Base-by-base conservation (phyloP, 2,888 invertebrate species). In the Salticus scenicus region DNA sequence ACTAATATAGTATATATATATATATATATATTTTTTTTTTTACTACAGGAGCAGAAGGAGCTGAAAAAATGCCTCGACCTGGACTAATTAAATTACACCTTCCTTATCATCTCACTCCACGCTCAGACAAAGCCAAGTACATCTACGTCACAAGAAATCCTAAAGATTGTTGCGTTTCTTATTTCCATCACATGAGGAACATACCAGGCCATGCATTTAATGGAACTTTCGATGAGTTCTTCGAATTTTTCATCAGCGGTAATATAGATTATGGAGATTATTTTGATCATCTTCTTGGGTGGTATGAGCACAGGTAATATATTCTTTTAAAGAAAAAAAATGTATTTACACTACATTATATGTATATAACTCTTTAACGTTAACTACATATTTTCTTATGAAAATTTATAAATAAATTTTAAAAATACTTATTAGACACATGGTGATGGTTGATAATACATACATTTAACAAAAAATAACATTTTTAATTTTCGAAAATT, bases 61-160 rank as follows among this genome's bases (percentile, higher is more conserved):
- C 78, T 0, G 80, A 73, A 17, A 51, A 31, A 12, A 76, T 85
- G 80, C 67, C 66, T 0, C 41, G 79, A 2, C 89, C 89, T 0
- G 33, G 79, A 1, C 57, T 84, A 0, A 66, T 89, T 51, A 88
- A 88, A 77, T 89, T 89, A 0, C 91, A 91, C 78, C 88, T 91
- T 0, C 90, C 90, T 0, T 87, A 79, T 69, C 69, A 81, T 27
- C 66, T 87, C 27, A 27, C 84, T 28, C 89, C 89, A 0, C 72
- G 84, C 28, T 82, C 86, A 0, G 66, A 69, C 12, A 47, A 87
- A 17, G 85, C 88, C 17, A 88, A 88, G 51, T 89, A 88, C 74
- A 90, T 92, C 66, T 92, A 92, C 88, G 90, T 92, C 41, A 90
- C 91, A n/a, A 90, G 92, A 63, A 92, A 92, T 87, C 92, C 92